phyloP scores from a whole-genome alignment of 1,140 invertebrate species.

The Drosophila kepulauana region DNA sequence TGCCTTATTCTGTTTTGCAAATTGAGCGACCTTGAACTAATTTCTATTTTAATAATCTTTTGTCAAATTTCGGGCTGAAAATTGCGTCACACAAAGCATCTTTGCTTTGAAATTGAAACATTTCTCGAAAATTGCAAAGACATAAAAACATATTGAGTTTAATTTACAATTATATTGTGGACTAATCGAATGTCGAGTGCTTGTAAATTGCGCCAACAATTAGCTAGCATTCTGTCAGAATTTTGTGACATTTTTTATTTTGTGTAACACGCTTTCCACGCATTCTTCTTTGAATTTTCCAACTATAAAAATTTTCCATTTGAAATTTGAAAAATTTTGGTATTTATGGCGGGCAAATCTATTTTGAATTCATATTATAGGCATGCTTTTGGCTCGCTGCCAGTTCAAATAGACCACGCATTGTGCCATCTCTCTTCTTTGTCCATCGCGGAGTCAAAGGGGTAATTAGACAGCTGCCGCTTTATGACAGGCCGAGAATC shows the following conservation, averaged over 20 bases:
- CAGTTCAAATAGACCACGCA: conserved; percentile 65
- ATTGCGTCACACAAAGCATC: conserved; percentile 66
- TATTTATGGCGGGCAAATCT: conserved; percentile 71
- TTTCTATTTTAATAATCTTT: conserved; percentile 81
- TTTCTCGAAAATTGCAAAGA: conserved; percentile 20
- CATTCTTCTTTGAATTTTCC: conserved; percentile 34
- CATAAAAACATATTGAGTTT: conserved; percentile 22
- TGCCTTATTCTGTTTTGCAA: conserved; percentile 64
- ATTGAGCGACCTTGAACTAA: conserved; percentile 81
- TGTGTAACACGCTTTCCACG: conserved; percentile 60
- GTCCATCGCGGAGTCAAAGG: neutral
- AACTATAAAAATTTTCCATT: conserved; percentile 65
- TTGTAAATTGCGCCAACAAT: conserved; percentile 60
- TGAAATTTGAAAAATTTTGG: conserved; percentile 43
- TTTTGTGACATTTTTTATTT: conserved; percentile 59
- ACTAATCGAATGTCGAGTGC: conserved; percentile 21
- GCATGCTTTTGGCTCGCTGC: conserved; percentile 69
- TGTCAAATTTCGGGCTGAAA: conserved; percentile 56
- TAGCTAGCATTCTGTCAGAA: conserved; percentile 32
- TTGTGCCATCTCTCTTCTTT: conserved; percentile 37
- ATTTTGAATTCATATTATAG: conserved; percentile 62
- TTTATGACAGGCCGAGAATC: conserved; percentile 36
- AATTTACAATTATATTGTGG: conserved; percentile 34
- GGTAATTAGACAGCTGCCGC: conserved; percentile 62
- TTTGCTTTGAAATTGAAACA: no score